Conservation (phyloP, 2,113 vertebrate species). For the Promerops cafer region DNA sequence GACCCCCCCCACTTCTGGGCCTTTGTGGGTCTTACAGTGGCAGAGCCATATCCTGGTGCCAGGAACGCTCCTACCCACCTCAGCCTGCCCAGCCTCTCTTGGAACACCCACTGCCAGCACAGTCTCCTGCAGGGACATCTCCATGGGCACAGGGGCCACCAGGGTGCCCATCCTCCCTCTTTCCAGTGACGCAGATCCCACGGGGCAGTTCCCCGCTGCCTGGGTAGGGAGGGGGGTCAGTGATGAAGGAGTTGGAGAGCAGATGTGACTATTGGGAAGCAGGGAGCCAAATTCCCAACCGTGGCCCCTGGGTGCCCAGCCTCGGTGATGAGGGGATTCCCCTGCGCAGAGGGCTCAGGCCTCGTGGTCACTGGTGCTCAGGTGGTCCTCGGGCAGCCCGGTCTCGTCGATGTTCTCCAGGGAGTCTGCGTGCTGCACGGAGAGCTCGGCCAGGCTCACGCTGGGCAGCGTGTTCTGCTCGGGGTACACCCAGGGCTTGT, state of each 20-base stretch:
- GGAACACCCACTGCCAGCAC: not conserved
- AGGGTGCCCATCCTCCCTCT: not conserved
- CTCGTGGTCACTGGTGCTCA: constrained; percentile 76
- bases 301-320: not conserved
- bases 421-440: constrained; percentile 73
- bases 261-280: not conserved
- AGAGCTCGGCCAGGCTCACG: constrained; percentile 69
- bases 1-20: not conserved
- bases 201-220: not conserved
- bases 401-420: constrained; percentile 84
- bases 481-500: constrained; percentile 82
- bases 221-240: not conserved
- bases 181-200: not conserved
- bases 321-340: fast-evolving
- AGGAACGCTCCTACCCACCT: not conserved
- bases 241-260: not conserved
- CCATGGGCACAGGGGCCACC: not conserved
- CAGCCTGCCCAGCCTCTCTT: not conserved
- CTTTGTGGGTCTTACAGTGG: not conserved
- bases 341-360: not conserved
- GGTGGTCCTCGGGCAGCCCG: constrained; percentile 70
- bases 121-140: not conserved
- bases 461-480: constrained; percentile 79
- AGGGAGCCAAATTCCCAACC: not conserved
- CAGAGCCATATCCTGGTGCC: not conserved